Base-by-base conservation (phyloP, 2,888 invertebrate species). In the Pterostichus madidus region DNA sequence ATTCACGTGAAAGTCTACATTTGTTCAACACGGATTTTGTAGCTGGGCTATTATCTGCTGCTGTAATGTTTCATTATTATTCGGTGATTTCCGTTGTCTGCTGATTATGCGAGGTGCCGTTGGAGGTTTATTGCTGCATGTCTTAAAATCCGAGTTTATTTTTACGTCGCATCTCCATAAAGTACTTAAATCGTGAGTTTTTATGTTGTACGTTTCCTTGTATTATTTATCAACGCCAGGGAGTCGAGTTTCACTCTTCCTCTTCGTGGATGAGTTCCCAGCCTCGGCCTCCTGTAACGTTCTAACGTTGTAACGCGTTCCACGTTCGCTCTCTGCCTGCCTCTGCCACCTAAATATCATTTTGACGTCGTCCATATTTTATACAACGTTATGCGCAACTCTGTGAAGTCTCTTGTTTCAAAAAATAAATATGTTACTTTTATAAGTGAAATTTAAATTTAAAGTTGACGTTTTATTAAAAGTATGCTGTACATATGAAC, bases 331-430 rank as follows among this genome's bases (percentile, higher is more conserved):
- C 13, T 64, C 59, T 5, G 64, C 35, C 59, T 59, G 39, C 44
- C 46, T 71, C 39, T 15, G 10, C 44, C 10, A 44, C 68, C 68
- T 71, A 71, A 71, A 71, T 71, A 71, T 71, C 68, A 71, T 71
- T 71, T 71, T 71, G 68, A 71, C 68, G 68, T 44, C 68, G 15
- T 71, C 44, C 44, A 71, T 71, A 71, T 71, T 71, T 71, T 71
- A 71, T 71, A 71, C 17, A 6, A 44, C 17, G 68, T 71, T 71
- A 71, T 39, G 15, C 68, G 68, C 68, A 15, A 71, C 68, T 39
- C 35, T 5, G 64, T 71, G 44, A 32, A 39, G 64, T 32, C 64
- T 39, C 68, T 71, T 71, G 68, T 71, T 71, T 17, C 68, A 15
- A 44, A 71, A 44, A 71, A 71, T 44, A 71, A 44, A 71, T 44